A percentile compares a stretch with the other conserved stretches of the same genome.
Conservation (phyloP, 2,888 invertebrate genomes). For the Meandrusa payeni region DNA sequence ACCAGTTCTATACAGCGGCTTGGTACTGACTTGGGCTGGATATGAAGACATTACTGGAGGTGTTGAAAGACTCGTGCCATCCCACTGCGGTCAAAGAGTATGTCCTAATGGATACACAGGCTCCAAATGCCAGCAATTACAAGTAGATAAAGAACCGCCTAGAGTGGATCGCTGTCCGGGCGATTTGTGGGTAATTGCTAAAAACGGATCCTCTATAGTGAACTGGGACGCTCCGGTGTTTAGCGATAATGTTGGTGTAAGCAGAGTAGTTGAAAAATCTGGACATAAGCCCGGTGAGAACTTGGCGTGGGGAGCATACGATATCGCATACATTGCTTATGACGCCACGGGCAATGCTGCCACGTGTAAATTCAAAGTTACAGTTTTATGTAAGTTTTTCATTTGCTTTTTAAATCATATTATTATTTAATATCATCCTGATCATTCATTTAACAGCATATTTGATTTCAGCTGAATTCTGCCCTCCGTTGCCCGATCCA, state of each 20-base stretch:
- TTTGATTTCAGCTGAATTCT: conserved; percentile 89
- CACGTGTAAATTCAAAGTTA: conserved; percentile 94
- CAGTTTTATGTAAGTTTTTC: conserved; percentile 87
- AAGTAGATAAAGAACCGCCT: conserved; percentile 92
- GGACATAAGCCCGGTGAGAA: conserved; percentile 94
- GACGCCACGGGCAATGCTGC: conserved; percentile 96
- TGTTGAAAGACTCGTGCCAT: conserved; percentile 94
- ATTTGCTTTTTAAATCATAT: conserved; percentile 34
- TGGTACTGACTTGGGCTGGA: conserved; percentile 95
- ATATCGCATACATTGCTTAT: conserved; percentile 95
- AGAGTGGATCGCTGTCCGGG: conserved; percentile 95
- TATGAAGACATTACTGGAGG: conserved; percentile 94
- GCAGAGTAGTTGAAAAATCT: conserved; percentile 89
- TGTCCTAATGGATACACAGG: conserved; percentile 95
- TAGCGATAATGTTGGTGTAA: conserved; percentile 92
- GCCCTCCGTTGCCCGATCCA: conserved; percentile 93
- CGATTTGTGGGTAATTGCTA: conserved; percentile 96
- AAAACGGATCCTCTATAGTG: conserved; percentile 94
- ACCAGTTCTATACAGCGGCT: conserved; percentile 91
- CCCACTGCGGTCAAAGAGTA: conserved; percentile 93
- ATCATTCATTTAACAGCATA: neutral
- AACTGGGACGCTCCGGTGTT: conserved; percentile 96
- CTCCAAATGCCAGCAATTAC: conserved; percentile 90
- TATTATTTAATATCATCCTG: neutral
- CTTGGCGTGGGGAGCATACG: conserved; percentile 94